Percentiles rank a stretch among this genome's conserved stretches.
phyloP scores from a whole-genome alignment of 2,113 vertebrate genomes.

The Columba livia region DNA sequence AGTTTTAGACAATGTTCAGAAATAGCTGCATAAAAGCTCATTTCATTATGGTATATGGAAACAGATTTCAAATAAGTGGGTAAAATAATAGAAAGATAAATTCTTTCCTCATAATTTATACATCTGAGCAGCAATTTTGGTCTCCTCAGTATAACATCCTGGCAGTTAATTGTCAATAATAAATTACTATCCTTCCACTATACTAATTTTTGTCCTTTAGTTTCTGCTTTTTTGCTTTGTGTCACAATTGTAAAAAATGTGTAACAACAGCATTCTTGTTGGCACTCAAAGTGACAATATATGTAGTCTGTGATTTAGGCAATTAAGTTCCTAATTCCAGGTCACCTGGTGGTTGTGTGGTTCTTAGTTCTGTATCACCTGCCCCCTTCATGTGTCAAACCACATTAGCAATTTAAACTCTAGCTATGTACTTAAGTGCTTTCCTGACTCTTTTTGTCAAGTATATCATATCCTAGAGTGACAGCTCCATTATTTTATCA shows the following conservation, averaged over 20 bases:
- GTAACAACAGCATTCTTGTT: not conserved
- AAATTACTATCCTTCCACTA: not conserved
- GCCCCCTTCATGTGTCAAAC: not conserved
- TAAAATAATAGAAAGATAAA: not conserved
- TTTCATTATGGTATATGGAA: not conserved
- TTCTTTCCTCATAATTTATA: not conserved
- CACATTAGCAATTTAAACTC: not conserved
- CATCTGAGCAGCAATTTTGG: not conserved
- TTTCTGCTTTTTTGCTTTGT: not conserved
- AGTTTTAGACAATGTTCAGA: not conserved
- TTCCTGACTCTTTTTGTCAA: not conserved
- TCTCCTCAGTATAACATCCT: not conserved
- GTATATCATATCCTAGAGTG: not conserved
- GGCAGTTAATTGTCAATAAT: not conserved
- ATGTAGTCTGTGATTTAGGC: not conserved
- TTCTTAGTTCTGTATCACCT: not conserved
- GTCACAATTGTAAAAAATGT: not conserved
- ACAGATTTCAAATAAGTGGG: not conserved
- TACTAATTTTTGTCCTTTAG: not conserved
- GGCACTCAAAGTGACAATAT: not conserved
- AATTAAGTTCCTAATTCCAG: not conserved
- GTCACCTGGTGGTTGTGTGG: not conserved
- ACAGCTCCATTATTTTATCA: not conserved
- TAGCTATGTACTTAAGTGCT: not conserved
- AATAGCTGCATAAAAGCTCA: not conserved